phyloP scores from a whole-genome alignment of 2,888 invertebrate genomes.

The Sycophila texana region DNA sequence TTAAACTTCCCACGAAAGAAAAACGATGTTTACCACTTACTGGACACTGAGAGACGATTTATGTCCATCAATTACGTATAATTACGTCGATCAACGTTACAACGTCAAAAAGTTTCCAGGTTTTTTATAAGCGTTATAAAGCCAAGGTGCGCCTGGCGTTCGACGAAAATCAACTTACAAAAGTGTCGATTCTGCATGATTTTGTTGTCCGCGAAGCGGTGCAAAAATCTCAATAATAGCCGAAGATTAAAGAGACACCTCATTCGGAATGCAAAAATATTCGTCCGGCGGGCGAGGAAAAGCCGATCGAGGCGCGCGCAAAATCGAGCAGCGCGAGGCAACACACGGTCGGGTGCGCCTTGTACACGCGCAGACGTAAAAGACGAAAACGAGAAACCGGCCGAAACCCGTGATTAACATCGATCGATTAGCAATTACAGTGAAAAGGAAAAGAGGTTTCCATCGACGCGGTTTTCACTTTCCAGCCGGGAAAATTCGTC shows the following conservation, averaged over 20 bases:
- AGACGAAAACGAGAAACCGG: constrained; percentile 13
- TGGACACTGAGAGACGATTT: too few species aligned
- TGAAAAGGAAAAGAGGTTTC: constrained; percentile 41
- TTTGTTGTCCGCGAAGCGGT: not conserved
- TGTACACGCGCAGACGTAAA: constrained; percentile 3
- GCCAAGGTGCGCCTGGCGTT: too few species aligned
- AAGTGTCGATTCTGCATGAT: not conserved
- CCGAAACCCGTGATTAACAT: constrained; percentile 46
- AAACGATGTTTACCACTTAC: too few species aligned
- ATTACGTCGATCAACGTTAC: not conserved
- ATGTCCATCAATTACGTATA: too few species aligned
- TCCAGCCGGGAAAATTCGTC: constrained; percentile 27
- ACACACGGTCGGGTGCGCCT: not conserved
- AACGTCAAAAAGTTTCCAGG: not conserved
- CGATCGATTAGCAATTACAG: constrained; percentile 53
- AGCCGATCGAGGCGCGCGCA: not conserved
- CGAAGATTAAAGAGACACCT: constrained; percentile 26
- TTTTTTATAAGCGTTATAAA: not conserved
- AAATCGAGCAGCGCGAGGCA: constrained; percentile 8
- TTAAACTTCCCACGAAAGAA: too few species aligned
- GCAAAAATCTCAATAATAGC: constrained; percentile 14
- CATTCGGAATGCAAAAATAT: constrained; percentile 44
- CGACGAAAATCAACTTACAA: too few species aligned
- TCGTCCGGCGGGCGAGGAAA: constrained; percentile 36
- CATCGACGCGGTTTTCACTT: constrained; percentile 51